Conservation (phyloP, 2,888 invertebrate genomes). For the Netelia virgata region DNA sequence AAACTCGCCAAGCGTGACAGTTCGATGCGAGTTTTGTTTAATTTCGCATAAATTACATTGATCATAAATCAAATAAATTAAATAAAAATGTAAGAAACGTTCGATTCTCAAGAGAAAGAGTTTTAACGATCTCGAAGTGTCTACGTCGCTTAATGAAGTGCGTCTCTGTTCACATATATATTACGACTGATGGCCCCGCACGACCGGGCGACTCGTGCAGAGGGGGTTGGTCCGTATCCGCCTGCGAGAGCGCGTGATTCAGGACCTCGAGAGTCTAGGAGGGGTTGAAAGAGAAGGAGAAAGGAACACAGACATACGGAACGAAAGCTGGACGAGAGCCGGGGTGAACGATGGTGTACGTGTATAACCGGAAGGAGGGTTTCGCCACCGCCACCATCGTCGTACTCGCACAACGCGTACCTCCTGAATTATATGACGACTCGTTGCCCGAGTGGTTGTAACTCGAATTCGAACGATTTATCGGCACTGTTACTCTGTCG, state of each 20-base stretch:
- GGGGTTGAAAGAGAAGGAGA: conserved; percentile 35
- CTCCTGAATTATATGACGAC: conserved; percentile 78
- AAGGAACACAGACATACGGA: conserved; percentile 36
- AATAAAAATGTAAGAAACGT: neutral
- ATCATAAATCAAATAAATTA: conserved; percentile 8
- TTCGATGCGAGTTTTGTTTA: neutral
- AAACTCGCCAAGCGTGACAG: neutral
- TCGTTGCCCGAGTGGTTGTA: conserved; percentile 76
- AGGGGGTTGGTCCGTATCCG: conserved; percentile 40
- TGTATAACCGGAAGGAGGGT: conserved; percentile 52
- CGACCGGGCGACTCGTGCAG: conserved; percentile 24
- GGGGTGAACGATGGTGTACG: conserved; percentile 5
- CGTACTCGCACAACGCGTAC: conserved; percentile 51
- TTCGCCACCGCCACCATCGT: conserved; percentile 56
- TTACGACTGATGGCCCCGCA: conserved; percentile 22
- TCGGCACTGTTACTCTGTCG: conserved; percentile 79
- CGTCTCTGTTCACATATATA: neutral
- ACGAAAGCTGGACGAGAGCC: conserved; percentile 48
- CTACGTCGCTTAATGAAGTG: conserved; percentile 57
- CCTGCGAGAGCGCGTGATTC: conserved; percentile 55
- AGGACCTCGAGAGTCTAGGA: conserved; percentile 19
- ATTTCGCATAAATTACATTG: neutral
- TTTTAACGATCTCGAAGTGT: conserved; percentile 33
- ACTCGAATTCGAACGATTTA: conserved; percentile 81
- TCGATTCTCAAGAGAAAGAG: conserved; percentile 32